Base-by-base conservation (phyloP, 2,888 invertebrate genomes). In the Rhodophaea formosa region DNA sequence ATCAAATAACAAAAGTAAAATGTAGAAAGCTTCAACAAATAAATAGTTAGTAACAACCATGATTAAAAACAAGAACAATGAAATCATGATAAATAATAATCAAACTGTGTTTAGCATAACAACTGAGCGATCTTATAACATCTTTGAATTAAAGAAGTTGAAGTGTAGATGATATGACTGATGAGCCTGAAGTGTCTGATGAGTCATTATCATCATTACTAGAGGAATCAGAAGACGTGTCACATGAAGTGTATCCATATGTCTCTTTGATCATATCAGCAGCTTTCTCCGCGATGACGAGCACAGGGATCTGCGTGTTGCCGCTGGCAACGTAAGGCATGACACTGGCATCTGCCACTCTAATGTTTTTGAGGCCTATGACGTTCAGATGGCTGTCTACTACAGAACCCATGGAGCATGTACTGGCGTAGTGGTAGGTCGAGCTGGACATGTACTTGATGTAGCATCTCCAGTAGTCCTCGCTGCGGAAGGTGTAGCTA, bases 371-470 rank as follows among this genome's bases (percentile, higher is more conserved):
- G 0, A 75, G 60, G 0, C 71, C 69, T 7, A 14, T 49, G 0
- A 77, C 70, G 0, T 59, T 60, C 2, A 95, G 77, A 29, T 93
- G 75, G 0, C 92, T 88, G 77, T 94, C 94, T 0, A 95, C 94
- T 0, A 95, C 95, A 0, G 93, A 92, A 0, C 69, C 55, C 0
- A 96, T 95, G 71, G 95, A 94, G 58, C 93, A 93, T 0, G 95
- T 94, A 0, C 95, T 93, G 0, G 91, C 85, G 0, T 94, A 94
- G 77, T 95, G 95, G 68, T 94, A 95, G 49, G 94, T 92, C 0
- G 94, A 94, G 42, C 93, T 88, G 0, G 72, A 93, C 93, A 67
- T 60, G 5, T 62, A 49, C 3, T 58, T 10, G 0, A 65, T 59
- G 45, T 72, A 78, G 46, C 81, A 80, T 39, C 52, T 53, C 70